Evolutionary conservation across 2,888 invertebrate genomes (phyloP), one percentile per base, ranked within the genome.

Genomic region (Spilosoma lubricipeda): DNA sequence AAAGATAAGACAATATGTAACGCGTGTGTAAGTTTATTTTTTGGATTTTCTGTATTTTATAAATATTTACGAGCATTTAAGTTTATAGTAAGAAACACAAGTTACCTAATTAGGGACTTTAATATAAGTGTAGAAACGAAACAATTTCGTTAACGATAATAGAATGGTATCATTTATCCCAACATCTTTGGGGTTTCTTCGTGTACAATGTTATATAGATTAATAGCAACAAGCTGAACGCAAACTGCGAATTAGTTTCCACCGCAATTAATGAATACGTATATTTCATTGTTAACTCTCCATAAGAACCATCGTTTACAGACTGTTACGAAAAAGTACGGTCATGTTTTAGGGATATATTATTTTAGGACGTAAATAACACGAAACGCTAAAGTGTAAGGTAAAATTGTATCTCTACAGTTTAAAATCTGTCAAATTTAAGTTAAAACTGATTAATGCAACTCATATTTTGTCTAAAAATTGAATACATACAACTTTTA

Each of bases 161-260:
- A 59, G 59, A 63, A 30, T 63, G 5, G 27, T 30, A 30, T 27
- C 59, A 56, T 15, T 52, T n/a, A 70, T 56, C 39, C 59, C 33
- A 39, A 70, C 20, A 70, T n/a, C 9, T 27, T 69, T 36, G 56
- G 4, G 59, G 70, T 59, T 59, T 70, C 56, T n/a, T 36, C 42
- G 42, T 63, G 42, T 42, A 30, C 18, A 70, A 63, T 63, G 42
- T 30, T 42, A 63, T 11, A 59, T 42, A 72, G 70, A 77, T 76
- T 77, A 73, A 77, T 79, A 33, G 70, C 74, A 70, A 33, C 63
- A 80, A 72, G 74, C 80, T 20, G 36, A 76, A 71, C 72, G 9
- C 15, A 65, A 65, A 65, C 64, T 39, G 45, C 45, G 48, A 42
- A 75, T 81, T 74, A 63, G 64, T 82, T 70, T 27, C 48, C n/a